Evolutionary conservation across 2,113 vertebrate genomes (phyloP).

Genomic region (Silurus glanis): DNA sequence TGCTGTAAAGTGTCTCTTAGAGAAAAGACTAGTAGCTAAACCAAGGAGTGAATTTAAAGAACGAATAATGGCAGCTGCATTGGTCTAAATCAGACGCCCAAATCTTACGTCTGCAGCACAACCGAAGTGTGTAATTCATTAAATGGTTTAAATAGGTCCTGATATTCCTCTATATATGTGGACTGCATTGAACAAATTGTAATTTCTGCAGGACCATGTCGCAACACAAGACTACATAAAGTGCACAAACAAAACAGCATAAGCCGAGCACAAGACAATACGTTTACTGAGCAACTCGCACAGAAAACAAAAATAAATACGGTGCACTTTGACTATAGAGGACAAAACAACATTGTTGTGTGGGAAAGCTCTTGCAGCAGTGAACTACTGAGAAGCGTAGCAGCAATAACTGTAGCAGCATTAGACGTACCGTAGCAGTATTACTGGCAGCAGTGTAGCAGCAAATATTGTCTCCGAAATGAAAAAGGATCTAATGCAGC

Average conservation of each 20-base stretch:
- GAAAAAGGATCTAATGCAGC: too few species aligned
- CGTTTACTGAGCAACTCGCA: neutral
- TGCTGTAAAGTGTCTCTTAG: neutral
- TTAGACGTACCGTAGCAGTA: too few species aligned
- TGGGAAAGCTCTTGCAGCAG: neutral
- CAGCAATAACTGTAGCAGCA: too few species aligned
- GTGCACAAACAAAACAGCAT: neutral
- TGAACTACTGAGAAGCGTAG: neutral
- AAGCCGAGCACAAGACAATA: neutral
- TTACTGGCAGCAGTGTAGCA: too few species aligned
- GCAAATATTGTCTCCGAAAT: too few species aligned
- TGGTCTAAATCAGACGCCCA: neutral
- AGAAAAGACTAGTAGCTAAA: neutral
- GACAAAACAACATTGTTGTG: neutral
- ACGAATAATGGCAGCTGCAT: neutral
- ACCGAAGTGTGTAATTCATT: too few species aligned
- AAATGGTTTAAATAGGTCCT: neutral
- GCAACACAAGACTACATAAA: neutral
- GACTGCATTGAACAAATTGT: neutral
- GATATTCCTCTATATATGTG: neutral
- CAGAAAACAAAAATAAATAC: neutral
- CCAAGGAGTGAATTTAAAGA: neutral
- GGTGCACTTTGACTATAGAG: neutral
- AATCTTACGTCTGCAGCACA: neutral
- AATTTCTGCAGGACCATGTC: neutral